Evolutionary conservation across 2,888 invertebrate species (phyloP).

Genomic region (Lasioglossum calceatum): DNA sequence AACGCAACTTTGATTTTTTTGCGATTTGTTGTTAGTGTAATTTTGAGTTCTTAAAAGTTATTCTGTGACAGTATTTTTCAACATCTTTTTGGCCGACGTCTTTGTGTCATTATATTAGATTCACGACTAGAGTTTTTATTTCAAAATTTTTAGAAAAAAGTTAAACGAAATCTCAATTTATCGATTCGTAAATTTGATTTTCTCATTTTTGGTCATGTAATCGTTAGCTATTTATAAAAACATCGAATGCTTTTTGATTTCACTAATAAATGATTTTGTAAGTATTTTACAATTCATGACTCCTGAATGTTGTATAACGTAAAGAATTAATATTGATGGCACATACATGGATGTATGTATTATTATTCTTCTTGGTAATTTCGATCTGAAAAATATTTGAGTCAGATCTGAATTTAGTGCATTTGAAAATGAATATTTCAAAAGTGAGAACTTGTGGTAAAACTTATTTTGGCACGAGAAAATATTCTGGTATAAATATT

Average conservation of each 20-base stretch:
- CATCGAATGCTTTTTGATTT: background rate
- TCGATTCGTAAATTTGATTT: background rate
- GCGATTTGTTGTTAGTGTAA: background rate
- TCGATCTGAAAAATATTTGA: background rate
- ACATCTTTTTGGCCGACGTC: background rate
- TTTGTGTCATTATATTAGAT: no score
- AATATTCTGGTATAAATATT: background rate
- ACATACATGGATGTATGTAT: slow-evolving; percentile 5
- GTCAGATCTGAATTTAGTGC: background rate
- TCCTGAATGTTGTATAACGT: background rate
- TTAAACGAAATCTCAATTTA: background rate
- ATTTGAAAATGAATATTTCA: background rate
- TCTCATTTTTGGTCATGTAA: background rate
- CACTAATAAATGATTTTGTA: background rate
- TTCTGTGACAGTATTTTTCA: no score
- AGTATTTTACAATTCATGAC: background rate
- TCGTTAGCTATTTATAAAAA: background rate
- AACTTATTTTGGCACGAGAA: background rate
- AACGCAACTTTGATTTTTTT: background rate
- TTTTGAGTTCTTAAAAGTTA: no score
- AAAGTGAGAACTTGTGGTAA: background rate
- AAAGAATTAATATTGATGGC: background rate
- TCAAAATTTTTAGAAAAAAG: background rate
- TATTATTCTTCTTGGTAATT: background rate
- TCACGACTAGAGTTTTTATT: no score